Percentiles rank a stretch among this genome's conserved stretches.
Evolutionary conservation across 2,113 vertebrate species (phyloP).

Genomic region (Marmota flaviventris): DNA sequence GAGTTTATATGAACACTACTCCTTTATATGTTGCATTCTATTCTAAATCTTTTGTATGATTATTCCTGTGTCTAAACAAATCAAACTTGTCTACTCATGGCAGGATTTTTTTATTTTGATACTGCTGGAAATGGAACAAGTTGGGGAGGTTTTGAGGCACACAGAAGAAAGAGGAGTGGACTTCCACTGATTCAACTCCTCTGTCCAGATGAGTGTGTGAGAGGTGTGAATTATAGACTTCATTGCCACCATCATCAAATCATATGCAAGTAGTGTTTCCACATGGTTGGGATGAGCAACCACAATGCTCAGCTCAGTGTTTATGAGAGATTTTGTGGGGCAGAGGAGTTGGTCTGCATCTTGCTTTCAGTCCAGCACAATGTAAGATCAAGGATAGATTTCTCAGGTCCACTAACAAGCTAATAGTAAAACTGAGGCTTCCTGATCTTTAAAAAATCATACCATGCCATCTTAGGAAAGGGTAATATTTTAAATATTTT

Average conservation of each 20-base stretch:
- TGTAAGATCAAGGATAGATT: neutral
- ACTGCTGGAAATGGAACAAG: neutral
- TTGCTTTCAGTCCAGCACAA: neutral
- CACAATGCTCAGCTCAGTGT: neutral
- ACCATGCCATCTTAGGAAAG: neutral
- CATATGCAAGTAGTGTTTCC: neutral
- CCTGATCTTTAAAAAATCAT: neutral
- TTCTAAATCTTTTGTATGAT: slow-evolving; percentile 5
- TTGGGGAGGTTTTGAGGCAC: neutral
- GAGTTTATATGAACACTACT: neutral
- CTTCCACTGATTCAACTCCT: neutral
- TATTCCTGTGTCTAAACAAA: neutral
- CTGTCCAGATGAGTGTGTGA: neutral
- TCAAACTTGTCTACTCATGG: neutral
- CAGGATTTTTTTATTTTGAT: neutral
- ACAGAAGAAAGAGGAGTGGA: neutral
- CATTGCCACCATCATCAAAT: neutral
- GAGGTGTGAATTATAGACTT: neutral
- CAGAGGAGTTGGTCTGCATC: neutral
- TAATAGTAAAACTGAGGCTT: neutral
- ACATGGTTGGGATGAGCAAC: neutral
- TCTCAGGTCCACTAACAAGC: neutral
- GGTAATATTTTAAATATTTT: neutral
- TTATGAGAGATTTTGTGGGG: neutral
- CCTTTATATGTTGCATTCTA: neutral